Percentiles rank a stretch among this genome's conserved stretches.
Conservation (phyloP, 2,888 invertebrate genomes). For the Rhaphigaster nebulosa region DNA sequence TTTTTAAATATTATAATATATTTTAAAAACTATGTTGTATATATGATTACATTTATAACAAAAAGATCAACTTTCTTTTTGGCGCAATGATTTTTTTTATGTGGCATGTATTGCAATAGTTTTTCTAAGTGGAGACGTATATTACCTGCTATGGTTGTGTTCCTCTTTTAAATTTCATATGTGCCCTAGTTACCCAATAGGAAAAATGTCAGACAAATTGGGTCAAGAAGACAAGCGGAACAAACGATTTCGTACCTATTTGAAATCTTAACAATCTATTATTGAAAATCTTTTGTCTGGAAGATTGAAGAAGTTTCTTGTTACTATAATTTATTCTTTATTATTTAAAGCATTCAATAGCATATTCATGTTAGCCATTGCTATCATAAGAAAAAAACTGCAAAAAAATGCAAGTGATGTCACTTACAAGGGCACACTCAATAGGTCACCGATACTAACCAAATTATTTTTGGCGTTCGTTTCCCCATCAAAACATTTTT, state of each 20-base stretch:
- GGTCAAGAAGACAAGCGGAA: constrained; percentile 45
- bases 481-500: no score
- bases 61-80: neutral
- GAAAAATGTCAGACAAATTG: neutral
- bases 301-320: neutral
- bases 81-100: neutral
- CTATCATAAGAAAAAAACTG: neutral
- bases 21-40: no score
- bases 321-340: neutral
- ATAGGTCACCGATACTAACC: no score
- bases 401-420: neutral
- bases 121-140: constrained; percentile 8
- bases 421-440: no score
- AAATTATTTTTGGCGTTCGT: no score
- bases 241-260: neutral
- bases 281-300: neutral
- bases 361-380: neutral
- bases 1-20: no score
- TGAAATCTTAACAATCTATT: neutral
- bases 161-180: constrained; percentile 56
- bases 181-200: constrained; percentile 39
- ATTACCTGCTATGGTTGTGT: constrained; percentile 43
- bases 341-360: neutral
- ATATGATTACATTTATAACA: no score
- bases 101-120: neutral